phyloP scores from a whole-genome alignment of 2,113 vertebrate genomes.

The Emydocephalus ijimae region DNA sequence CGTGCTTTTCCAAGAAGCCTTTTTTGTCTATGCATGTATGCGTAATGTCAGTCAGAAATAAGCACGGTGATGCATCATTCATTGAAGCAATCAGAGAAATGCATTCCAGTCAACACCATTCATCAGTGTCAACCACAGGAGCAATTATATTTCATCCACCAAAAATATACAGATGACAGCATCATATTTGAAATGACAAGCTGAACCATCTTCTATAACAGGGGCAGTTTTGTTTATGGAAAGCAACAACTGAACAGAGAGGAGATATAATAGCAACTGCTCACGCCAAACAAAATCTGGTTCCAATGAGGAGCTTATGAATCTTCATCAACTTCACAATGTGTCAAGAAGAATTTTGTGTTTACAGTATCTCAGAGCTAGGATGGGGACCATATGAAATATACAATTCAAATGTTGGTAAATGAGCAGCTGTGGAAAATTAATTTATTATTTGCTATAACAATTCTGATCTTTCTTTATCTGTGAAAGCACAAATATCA shows the following conservation, averaged over 20 bases:
- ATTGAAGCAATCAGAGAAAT: slow-evolving; percentile 56
- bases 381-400: background rate
- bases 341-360: background rate
- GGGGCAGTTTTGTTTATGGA: background rate
- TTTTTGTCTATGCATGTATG: slow-evolving; percentile 30
- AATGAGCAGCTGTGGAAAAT: background rate
- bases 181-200: slow-evolving; percentile 47
- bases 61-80: slow-evolving; percentile 32
- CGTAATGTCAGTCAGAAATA: slow-evolving; percentile 43
- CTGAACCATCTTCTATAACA: slow-evolving; percentile 32
- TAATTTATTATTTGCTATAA: background rate
- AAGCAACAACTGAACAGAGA: slow-evolving; percentile 10
- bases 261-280: background rate
- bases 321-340: background rate
- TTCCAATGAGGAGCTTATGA: background rate
- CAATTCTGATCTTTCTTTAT: background rate
- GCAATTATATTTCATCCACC: slow-evolving; percentile 65
- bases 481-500: background rate
- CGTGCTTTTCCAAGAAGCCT: slow-evolving; percentile 23
- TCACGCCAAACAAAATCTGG: background rate
- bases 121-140: slow-evolving; percentile 67
- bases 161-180: slow-evolving; percentile 59
- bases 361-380: background rate
- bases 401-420: background rate
- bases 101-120: slow-evolving; percentile 60